Percentiles rank a stretch among this genome's conserved stretches.
Evolutionary conservation across 2,797 vertebrate species (phyloP).

Genomic region (Falco berigora): DNA sequence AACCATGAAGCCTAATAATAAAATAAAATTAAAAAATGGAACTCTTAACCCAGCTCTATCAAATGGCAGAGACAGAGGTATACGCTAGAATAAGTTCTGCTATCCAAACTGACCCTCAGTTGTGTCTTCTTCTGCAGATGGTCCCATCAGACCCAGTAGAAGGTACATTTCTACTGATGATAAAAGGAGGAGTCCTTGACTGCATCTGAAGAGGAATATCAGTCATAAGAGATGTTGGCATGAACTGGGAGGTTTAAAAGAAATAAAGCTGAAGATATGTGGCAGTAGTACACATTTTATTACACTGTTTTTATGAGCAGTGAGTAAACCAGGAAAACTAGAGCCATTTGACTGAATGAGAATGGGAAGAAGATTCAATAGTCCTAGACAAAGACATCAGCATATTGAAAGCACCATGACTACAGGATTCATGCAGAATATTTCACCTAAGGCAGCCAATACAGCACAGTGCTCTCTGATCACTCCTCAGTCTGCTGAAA

Average conservation of each 20-base stretch:
- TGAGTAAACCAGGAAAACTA: not conserved
- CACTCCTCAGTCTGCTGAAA: not conserved
- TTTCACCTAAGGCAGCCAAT: not conserved
- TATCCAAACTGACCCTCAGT: not conserved
- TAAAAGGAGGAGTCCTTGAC: not conserved
- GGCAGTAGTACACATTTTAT: not conserved
- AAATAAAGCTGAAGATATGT: not conserved
- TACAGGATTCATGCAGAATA: not conserved
- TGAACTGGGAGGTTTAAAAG: not conserved
- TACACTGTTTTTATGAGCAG: not conserved
- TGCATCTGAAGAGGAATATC: not conserved
- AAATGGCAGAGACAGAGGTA: not conserved
- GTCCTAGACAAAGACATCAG: constrained; percentile 6
- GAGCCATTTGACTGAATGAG: not conserved
- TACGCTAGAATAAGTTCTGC: not conserved
- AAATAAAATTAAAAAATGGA: constrained; percentile 55
- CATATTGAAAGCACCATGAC: not conserved
- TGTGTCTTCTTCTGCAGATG: not conserved
- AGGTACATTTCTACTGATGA: not conserved
- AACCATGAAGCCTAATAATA: constrained; percentile 65
- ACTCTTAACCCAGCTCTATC: constrained; percentile 10
- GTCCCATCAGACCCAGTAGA: not conserved
- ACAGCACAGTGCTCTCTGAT: not conserved
- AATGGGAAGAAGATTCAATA: not conserved
- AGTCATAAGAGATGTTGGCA: not conserved